phyloP scores from a whole-genome alignment of 2,888 invertebrate species.

The Agriopis leucophaearia region DNA sequence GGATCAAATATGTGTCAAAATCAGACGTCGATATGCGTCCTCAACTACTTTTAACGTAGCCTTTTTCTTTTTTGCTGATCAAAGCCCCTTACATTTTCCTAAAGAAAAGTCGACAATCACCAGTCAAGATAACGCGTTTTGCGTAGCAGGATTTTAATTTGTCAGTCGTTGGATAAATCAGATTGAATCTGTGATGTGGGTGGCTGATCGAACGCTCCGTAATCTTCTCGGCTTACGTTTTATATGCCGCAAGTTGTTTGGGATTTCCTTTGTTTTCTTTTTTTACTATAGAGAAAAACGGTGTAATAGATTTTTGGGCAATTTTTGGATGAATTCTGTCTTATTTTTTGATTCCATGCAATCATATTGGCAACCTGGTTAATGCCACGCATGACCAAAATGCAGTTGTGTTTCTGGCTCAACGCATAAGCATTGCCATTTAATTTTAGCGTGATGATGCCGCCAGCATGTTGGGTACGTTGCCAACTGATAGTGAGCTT shows the following conservation, averaged over 20 bases:
- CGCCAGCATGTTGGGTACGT: no score
- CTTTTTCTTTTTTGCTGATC: background rate
- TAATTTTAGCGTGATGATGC: no score
- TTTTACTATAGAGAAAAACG: background rate
- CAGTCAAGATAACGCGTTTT: slow-evolving; percentile 39
- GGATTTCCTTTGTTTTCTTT: slow-evolving; percentile 16
- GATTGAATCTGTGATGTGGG: slow-evolving; percentile 55
- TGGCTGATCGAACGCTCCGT: slow-evolving; percentile 36
- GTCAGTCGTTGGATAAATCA: slow-evolving; percentile 52
- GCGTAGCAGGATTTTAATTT: slow-evolving; percentile 53
- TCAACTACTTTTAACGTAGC: no score
- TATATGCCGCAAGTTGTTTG: slow-evolving; percentile 11
- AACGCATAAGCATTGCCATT: no score
- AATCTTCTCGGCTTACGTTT: slow-evolving; percentile 22
- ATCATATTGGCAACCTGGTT: no score
- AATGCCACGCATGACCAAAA: no score
- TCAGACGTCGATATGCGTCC: no score
- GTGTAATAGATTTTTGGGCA: background rate
- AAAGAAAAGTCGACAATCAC: background rate
- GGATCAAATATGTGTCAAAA: no score
- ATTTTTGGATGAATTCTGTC: background rate
- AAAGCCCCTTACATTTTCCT: background rate
- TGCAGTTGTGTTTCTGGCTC: no score
- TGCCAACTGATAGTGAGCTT: no score
- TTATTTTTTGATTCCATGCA: no score